phyloP scores from a whole-genome alignment of 2,113 vertebrate genomes.

The Passer domesticus region DNA sequence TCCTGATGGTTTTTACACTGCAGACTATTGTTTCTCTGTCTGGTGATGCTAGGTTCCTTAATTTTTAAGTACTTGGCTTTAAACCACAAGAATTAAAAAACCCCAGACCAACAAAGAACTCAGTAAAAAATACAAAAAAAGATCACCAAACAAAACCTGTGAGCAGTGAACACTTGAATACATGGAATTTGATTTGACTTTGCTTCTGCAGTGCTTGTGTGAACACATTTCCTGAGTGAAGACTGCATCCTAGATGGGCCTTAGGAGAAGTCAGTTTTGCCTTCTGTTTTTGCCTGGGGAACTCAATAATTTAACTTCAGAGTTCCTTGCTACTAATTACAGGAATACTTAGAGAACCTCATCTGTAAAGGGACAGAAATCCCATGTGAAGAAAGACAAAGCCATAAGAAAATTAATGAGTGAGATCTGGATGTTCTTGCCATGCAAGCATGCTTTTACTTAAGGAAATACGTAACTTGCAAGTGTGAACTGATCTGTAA shows the following conservation, averaged over 20 bases:
- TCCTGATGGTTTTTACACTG: not conserved
- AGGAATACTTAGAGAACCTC: not conserved
- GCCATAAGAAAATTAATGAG: not conserved
- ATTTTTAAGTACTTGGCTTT: not conserved
- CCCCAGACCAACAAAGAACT: not conserved
- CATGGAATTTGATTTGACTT: not conserved
- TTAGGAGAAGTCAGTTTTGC: not conserved
- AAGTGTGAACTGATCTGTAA: not conserved
- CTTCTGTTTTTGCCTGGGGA: not conserved
- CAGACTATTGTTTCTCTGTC: not conserved
- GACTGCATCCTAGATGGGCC: not conserved
- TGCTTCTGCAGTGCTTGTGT: not conserved
- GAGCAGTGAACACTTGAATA: not conserved
- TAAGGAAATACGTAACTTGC: not conserved
- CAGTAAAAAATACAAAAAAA: not conserved
- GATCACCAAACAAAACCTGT: not conserved
- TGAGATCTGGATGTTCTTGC: not conserved
- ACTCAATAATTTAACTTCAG: not conserved
- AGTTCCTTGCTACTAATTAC: not conserved
- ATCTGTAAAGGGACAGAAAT: not conserved
- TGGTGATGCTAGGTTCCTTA: not conserved
- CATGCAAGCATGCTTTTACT: not conserved
- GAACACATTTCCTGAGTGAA: not conserved
- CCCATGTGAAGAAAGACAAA: not conserved
- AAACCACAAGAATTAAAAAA: not conserved